Conservation (phyloP, 2,888 invertebrate genomes). For the Heterodera filipjevi region DNA sequence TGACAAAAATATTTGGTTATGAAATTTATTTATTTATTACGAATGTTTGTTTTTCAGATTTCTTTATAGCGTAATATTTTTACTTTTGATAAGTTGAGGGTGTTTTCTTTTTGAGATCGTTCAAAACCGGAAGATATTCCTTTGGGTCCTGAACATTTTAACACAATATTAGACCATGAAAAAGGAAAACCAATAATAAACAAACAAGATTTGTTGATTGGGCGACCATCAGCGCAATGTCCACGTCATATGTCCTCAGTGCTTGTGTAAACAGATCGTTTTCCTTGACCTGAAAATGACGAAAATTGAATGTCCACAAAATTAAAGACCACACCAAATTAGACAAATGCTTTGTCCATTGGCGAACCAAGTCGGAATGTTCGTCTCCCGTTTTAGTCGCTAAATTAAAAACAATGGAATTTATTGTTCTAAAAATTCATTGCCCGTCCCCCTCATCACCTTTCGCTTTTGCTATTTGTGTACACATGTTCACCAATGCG, state of each 20-base stretch:
- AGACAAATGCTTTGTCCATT: slow-evolving; percentile 52
- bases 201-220: slow-evolving; percentile 48
- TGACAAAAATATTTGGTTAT: slow-evolving; percentile 19
- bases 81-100: slow-evolving; percentile 43
- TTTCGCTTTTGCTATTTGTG: slow-evolving; percentile 29
- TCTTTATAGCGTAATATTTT: background rate
- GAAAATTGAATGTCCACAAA: background rate
- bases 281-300: slow-evolving; percentile 36
- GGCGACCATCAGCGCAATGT: slow-evolving; percentile 51
- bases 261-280: slow-evolving; percentile 53
- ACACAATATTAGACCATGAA: no score
- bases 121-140: slow-evolving; percentile 56
- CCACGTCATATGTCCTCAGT: slow-evolving; percentile 57
- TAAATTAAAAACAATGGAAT: slow-evolving; percentile 1
- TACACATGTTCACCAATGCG: slow-evolving; percentile 40
- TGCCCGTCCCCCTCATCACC: background rate
- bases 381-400: slow-evolving; percentile 13
- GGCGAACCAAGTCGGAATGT: slow-evolving; percentile 29
- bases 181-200: slow-evolving; percentile 20
- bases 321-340: slow-evolving; percentile 43
- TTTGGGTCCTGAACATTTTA: slow-evolving; percentile 46
- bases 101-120: slow-evolving; percentile 43
- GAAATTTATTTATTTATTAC: background rate
- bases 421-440: no score
- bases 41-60: no score